Conservation (phyloP, 2,888 invertebrate species). For the Lasioglossum villosulum region DNA sequence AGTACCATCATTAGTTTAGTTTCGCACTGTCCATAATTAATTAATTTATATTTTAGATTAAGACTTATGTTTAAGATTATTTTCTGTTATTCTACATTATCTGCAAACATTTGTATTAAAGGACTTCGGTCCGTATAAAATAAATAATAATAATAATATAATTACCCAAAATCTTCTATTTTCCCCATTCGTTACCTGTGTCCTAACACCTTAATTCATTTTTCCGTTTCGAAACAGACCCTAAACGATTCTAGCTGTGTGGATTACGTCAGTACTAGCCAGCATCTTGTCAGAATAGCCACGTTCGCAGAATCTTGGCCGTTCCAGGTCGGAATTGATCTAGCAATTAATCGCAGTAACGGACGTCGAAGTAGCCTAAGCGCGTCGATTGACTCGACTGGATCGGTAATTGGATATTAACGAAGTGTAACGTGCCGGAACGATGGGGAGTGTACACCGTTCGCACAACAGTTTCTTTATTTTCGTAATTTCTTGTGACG, state of each 20-base stretch:
- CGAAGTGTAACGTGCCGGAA: slow-evolving; percentile 35
- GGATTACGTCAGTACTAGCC: slow-evolving; percentile 49
- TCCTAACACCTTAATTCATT: no score
- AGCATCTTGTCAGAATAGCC: slow-evolving; percentile 32
- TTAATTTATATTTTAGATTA: no score
- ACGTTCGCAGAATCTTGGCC: slow-evolving; percentile 40
- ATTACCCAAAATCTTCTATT: no score
- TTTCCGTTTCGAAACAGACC: background rate
- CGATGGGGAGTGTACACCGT: background rate
- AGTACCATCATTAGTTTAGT: no score
- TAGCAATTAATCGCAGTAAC: slow-evolving; percentile 53
- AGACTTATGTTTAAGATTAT: no score
- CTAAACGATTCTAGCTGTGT: slow-evolving; percentile 20
- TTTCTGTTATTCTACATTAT: no score
- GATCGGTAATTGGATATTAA: slow-evolving; percentile 41
- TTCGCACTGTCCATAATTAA: no score
- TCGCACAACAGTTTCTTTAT: background rate
- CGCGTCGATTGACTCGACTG: slow-evolving; percentile 27
- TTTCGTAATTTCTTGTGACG: background rate
- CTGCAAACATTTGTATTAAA: no score
- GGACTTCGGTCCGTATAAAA: no score
- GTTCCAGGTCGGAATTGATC: slow-evolving; percentile 46
- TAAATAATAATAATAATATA: no score
- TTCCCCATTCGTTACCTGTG: no score
- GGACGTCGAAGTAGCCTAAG: slow-evolving; percentile 21